phyloP scores from a whole-genome alignment of 2,113 vertebrate species.

The Ictidomys tridecemlineatus region DNA sequence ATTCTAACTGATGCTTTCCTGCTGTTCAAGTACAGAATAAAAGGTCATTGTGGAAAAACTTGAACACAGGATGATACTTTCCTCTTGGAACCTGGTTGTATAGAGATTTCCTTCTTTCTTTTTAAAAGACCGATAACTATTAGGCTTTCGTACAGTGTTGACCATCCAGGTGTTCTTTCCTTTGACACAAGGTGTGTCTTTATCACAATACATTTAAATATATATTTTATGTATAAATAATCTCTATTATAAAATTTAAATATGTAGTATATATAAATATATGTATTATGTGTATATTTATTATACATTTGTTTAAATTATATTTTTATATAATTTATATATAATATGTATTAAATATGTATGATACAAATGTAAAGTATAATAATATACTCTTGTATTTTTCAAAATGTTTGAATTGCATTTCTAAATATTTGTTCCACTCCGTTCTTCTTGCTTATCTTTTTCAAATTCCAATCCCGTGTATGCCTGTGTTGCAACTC shows the following conservation, averaged over 20 bases:
- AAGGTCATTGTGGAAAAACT: neutral
- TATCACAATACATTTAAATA: neutral
- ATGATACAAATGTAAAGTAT: neutral
- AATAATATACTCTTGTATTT: neutral
- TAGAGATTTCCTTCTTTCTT: neutral
- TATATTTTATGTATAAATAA: too few species aligned
- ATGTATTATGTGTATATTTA: too few species aligned
- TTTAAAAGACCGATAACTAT: neutral
- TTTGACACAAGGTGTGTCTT: neutral
- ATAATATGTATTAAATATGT: neutral
- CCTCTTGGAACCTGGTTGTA: neutral
- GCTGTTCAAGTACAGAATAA: neutral
- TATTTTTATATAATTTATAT: too few species aligned
- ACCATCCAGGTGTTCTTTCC: neutral
- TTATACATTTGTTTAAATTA: too few species aligned
- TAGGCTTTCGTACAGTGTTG: neutral
- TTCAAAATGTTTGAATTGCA: neutral
- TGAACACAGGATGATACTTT: neutral
- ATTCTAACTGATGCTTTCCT: neutral
- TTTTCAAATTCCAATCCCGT: neutral
- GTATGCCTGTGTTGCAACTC: neutral
- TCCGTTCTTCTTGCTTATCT: neutral
- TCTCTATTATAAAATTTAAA: too few species aligned
- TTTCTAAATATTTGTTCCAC: neutral
- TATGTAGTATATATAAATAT: too few species aligned